Evolutionary conservation across 2,797 vertebrate genomes (phyloP), one percentile per base, ranked within the genome.

Genomic region (Oreonectes daqikongensis): DNA sequence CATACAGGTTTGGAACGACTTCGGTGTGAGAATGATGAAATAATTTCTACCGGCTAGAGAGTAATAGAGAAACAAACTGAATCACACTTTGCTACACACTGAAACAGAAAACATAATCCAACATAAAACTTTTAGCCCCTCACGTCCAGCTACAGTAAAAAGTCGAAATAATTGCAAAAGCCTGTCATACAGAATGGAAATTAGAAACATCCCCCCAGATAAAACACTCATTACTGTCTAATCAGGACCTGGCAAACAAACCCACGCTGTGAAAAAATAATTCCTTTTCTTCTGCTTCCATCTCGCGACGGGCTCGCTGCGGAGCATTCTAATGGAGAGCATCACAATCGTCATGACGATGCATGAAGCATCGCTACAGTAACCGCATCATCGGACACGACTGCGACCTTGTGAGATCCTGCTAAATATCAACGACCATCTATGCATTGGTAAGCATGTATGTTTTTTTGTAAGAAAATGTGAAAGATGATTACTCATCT

Each of bases 311-410:
- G 55, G 72, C 59, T 65, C 50, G 57, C 67, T 50, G 63, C 63
- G 18, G 48, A 72, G 40, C 75, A 75, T 50, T 35, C 42, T 84
- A 76, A 80, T 82, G 75, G 26, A 82, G 53, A 32, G 20, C 40
- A 8, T 84, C 82, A 81, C 48, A 26, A 76, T 77, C 40, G 28
- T 55, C 71, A 79, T 79, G 74, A 64, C 50, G 55, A 78, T 72
- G 32, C 30, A 50, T n/a, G 59, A 79, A 71, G 69, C 75, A 75
- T 69, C 24, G 30, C 70, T 44, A 72, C 18, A 61, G 69, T 77
- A 75, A 79, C 11, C 4, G 2, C 14, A 61, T 32, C 50, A 26
- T 69, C 68, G 55, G 35, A 70, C 71, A 26, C 28, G 46, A 38
- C 71, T 69, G 69, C 79, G 44, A 78, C 11, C 1, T 38, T 72